Evolutionary conservation across 2,113 vertebrate species (phyloP).

Genomic region (Hoplias malabaricus): DNA sequence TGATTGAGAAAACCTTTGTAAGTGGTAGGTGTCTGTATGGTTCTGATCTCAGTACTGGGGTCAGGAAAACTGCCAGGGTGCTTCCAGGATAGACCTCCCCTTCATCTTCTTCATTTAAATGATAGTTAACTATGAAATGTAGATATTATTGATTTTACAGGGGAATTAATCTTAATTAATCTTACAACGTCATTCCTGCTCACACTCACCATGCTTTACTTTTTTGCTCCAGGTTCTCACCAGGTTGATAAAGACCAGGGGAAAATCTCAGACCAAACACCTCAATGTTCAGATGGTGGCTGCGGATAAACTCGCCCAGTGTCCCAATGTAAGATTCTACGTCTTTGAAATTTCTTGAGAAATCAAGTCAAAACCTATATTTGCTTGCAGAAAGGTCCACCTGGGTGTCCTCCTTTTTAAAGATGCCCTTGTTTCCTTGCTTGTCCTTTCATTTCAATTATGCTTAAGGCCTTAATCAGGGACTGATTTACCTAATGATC

Average conservation of each 20-base stretch:
- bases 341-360: background rate
- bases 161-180: too few relatives aligned
- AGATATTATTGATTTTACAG: too few relatives aligned
- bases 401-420: constrained; percentile 6
- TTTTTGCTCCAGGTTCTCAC: constrained; percentile 86
- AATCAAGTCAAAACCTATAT: background rate
- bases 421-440: constrained; percentile 22
- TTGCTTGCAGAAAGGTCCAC: background rate
- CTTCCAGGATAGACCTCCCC: too few relatives aligned
- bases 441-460: constrained; percentile 6
- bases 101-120: too few relatives aligned
- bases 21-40: too few relatives aligned
- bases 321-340: constrained; percentile 83
- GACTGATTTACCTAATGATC: constrained; percentile 24
- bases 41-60: too few relatives aligned
- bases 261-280: constrained; percentile 98
- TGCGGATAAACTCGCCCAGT: constrained; percentile 95
- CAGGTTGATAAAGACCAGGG: constrained; percentile 95
- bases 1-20: too few relatives aligned
- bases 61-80: too few relatives aligned
- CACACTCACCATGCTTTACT: background rate
- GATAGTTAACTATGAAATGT: too few relatives aligned
- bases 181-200: too few relatives aligned
- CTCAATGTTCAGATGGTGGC: constrained; percentile 98
- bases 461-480: constrained; percentile 17